Base-by-base conservation (phyloP, 2,888 invertebrate species). In the Mesopsocus fuscifrons region DNA sequence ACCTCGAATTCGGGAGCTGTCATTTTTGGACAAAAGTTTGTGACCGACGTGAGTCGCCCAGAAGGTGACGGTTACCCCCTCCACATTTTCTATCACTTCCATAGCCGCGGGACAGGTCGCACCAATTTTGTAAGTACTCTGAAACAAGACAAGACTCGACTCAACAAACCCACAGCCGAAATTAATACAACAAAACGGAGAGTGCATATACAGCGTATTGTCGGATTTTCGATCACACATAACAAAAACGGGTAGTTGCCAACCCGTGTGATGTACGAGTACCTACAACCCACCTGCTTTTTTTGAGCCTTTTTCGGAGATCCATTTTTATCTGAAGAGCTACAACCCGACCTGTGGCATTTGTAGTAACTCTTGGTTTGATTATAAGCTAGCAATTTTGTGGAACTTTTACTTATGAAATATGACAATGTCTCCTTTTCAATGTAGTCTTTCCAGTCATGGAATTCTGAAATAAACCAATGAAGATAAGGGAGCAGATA, bases 21-120 rank as follows among this genome's bases (percentile, higher is more conserved):
- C n/a, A n/a, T n/a, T n/a, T n/a, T n/a, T n/a, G n/a, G n/a, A n/a
- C n/a, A n/a, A n/a, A n/a, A n/a, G n/a, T n/a, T n/a, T n/a, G 21
- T 38, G 38, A 17, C 38, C 38, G 9, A 38, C 38, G 20, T 38
- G 38, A n/a, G 38, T 38, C 5, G 17, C n/a, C 38, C 38, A 38
- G 18, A 38, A 38, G 3, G 21, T 21, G 20, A 38, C 38, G n/a
- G 17, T 38, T 20, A 38, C 38, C 6, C 38, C 38, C 6, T 38
- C 13, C 15, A 20, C 38, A 18, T 38, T 15, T 20, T 38, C 38
- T 38, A 20, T 38, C 13, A 38, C 17, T 20, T 38, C 38, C 38
- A 38, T 38, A 3, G 38, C 38, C 13, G 38, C 38, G 4, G 38
- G 38, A 20, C 38, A 38, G 4, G 38, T 38, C 3, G 38, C 38